Percentiles rank a stretch among this genome's conserved stretches.
These are phyloP conservation scores for Felis chaus DNA, from an alignment of 2,113 vertebrate genomes.

Conservation along the genomic window DNA sequence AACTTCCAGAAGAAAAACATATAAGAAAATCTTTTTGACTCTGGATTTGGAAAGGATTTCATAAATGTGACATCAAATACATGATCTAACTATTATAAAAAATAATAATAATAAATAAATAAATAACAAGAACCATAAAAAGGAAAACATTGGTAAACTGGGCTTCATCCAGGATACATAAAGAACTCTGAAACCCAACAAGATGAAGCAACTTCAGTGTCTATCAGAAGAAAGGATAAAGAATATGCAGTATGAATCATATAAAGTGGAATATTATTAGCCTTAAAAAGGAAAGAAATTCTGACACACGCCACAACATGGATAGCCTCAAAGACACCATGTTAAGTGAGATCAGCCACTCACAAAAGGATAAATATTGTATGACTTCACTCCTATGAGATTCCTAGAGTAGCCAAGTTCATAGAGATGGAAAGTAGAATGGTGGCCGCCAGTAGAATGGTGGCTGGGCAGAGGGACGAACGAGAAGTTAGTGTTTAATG, in stretches of 20 bases:
- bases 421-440: background rate
- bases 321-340: background rate
- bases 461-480: background rate
- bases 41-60: background rate
- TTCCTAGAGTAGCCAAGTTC: background rate
- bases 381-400: background rate
- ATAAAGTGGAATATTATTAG: background rate
- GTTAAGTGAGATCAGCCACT: background rate
- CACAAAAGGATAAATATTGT: background rate
- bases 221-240: background rate
- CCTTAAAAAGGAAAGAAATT: background rate
- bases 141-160: background rate
- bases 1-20: background rate
- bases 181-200: background rate
- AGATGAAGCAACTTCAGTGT: background rate
- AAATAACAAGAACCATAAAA: background rate
- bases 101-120: background rate
- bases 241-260: background rate
- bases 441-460: background rate
- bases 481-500: background rate
- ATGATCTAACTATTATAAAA: background rate
- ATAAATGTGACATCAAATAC: background rate
- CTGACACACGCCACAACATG: background rate
- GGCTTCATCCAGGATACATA: background rate
- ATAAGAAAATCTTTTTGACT: background rate